phyloP scores from a whole-genome alignment of 2,113 vertebrate species.

The Orcinus orca region DNA sequence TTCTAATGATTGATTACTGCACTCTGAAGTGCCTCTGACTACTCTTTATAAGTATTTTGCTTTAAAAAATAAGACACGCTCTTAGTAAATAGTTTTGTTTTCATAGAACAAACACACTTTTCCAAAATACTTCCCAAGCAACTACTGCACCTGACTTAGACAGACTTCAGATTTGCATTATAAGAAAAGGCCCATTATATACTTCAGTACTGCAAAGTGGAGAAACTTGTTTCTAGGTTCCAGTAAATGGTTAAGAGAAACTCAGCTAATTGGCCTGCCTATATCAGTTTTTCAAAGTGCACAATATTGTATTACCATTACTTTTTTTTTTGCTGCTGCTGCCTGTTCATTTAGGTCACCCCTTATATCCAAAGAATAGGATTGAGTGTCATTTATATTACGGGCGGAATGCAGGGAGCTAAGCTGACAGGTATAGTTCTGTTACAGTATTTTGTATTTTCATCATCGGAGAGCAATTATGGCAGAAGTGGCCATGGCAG shows the following conservation, averaged over 20 bases:
- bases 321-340: neutral
- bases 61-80: neutral
- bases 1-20: slow-evolving; percentile 1
- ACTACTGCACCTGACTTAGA: neutral
- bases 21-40: neutral
- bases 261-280: neutral
- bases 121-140: slow-evolving; percentile 10
- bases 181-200: neutral
- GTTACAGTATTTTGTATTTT: neutral
- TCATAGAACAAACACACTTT: slow-evolving; percentile 19
- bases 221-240: neutral
- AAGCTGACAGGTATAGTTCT: neutral
- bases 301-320: neutral
- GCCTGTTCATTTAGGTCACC: neutral
- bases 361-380: neutral
- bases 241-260: neutral
- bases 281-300: neutral
- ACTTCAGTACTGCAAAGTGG: neutral
- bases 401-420: neutral
- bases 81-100: neutral
- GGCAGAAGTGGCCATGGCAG: neutral
- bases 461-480: neutral
- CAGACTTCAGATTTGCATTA: neutral
- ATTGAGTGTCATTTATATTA: neutral
- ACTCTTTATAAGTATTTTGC: slow-evolving; percentile 39